These are phyloP conservation scores for Erythrolamprus reginae DNA, from an alignment of 2,113 vertebrate species.

Conservation along the genomic window DNA sequence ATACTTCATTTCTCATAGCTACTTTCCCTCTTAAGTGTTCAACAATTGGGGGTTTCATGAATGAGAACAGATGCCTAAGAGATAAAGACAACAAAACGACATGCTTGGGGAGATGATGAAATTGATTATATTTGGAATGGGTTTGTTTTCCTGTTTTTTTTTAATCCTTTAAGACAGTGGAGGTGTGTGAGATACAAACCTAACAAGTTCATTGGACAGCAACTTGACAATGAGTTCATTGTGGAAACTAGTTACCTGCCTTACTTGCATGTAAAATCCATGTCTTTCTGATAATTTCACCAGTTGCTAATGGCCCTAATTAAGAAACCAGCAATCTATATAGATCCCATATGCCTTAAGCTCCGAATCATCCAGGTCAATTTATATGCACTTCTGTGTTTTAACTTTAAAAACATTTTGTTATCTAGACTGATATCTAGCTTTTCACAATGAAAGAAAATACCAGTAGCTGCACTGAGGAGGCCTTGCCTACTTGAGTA, in stretches of 20 bases:
- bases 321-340: no score
- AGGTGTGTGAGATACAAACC: not conserved
- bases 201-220: not conserved
- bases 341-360: not conserved
- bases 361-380: not conserved
- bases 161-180: not conserved
- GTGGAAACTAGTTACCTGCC: not conserved
- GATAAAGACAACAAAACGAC: not conserved
- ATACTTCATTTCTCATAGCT: not conserved
- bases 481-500: not conserved
- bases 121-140: not conserved
- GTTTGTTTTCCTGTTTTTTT: not conserved
- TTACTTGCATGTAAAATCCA: not conserved
- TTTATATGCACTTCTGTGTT: not conserved
- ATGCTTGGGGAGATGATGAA: not conserved
- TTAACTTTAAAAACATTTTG: not conserved
- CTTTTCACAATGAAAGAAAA: not conserved
- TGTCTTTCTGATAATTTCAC: not conserved
- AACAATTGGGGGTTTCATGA: not conserved
- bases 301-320: not conserved
- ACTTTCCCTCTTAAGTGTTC: not conserved
- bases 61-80: not conserved
- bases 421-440: not conserved
- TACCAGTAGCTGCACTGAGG: not conserved
- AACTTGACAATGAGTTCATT: not conserved